Base-by-base conservation (phyloP, 2,797 vertebrate species). In the Pampus argenteus region DNA sequence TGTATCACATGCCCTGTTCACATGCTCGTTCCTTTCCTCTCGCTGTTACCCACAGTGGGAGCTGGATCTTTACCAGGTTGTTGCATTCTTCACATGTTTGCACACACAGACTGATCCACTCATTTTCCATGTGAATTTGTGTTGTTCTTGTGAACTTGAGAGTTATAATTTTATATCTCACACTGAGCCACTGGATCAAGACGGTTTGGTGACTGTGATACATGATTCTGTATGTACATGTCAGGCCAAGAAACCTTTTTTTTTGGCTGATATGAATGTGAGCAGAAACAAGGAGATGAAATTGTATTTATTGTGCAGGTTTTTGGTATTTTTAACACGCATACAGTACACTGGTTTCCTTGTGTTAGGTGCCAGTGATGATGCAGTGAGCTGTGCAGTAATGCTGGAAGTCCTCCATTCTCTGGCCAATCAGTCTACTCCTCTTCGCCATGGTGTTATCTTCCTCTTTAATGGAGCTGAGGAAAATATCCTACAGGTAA, bases 381-480 rank as follows among this genome's bases (percentile, higher is more conserved):
- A 99, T 66, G 97, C 98, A 3, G 96, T 99, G 76, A 99, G 98
- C 91, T 99, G 98, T 64, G 96, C 97, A 2, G 97, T 99, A 82
- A 97, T 99, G 97, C 92, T 99, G 85, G 98, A 99, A 91, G 96
- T 98, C 82, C 94, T 99, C 60, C 95, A 93, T 14, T 94, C 94
- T 2, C 87, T 99, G 79, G 95, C 96, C 31, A 94, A 95, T 64
- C 95, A 95, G 62, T 92, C 97, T 4, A 92, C 93, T 10, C 91
- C 95, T 56, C 92, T 99, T 68, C 94, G 84, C 23, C 97, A 99
- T 22, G 97, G 97, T 6, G 91, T 99, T 10, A 88, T 99, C 86
- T 99, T 99, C 88, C 95, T 99, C 79, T 99, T 99, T 84, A 99
- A 99, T 36, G 98, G 98, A 18, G 98, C 98, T 2, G 98, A 99